A percentile compares a stretch with the other conserved stretches of the same genome.
Conservation (phyloP, 2,113 vertebrate genomes). For the Brachionichthys hirsutus region DNA sequence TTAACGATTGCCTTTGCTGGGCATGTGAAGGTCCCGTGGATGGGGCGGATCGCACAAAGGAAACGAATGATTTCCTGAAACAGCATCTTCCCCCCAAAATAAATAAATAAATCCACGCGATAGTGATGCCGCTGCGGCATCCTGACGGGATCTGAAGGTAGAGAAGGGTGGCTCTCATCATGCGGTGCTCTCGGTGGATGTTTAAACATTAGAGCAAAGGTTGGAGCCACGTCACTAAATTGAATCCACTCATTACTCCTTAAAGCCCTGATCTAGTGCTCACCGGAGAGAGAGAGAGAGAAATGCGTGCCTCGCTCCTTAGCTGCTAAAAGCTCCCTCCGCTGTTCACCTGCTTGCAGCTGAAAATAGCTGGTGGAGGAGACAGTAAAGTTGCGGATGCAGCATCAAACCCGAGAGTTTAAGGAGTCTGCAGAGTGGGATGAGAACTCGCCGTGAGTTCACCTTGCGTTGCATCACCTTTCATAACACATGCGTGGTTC, state of each 20-base stretch:
- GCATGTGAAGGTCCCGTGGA: constrained; percentile 68
- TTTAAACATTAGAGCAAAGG: not conserved
- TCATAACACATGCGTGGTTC: no score
- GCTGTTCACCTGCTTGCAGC: not conserved
- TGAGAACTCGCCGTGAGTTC: no score
- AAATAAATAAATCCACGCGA: constrained; percentile 42
- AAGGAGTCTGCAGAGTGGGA: no score
- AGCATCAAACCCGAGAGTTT: no score
- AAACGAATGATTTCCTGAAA: constrained; percentile 70
- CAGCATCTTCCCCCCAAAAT: constrained; percentile 37
- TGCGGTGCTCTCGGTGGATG: no score
- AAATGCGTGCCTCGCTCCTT: not conserved
- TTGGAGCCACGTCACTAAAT: not conserved
- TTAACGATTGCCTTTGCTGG: constrained; percentile 74
- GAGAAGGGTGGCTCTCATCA: not conserved
- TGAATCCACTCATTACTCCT: not conserved
- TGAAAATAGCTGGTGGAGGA: not conserved
- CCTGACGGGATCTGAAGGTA: not conserved
- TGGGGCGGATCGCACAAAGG: constrained; percentile 62
- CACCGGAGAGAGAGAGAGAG: no score
- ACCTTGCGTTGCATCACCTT: no score
- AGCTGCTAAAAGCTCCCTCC: not conserved
- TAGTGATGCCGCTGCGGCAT: constrained; percentile 30
- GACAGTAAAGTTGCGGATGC: no score
- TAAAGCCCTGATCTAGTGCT: no score